phyloP scores from a whole-genome alignment of 2,797 vertebrate genomes.

The Muscicapa comitata region DNA sequence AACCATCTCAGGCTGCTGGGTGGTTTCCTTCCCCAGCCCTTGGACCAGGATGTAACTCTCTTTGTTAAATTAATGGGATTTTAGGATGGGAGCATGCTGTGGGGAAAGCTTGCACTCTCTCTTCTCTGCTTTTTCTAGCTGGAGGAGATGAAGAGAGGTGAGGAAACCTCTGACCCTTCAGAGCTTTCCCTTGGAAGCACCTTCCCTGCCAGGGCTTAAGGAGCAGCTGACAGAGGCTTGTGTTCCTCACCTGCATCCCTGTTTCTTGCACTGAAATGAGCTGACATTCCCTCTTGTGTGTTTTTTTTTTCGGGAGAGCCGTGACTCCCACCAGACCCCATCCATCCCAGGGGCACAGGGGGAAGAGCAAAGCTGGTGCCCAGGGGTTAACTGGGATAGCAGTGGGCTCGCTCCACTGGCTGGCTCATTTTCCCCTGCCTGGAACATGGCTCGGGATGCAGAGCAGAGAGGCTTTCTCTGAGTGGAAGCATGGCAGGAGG shows the following conservation, averaged over 20 bases:
- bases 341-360: not conserved
- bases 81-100: not conserved
- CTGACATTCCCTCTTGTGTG: accelerated
- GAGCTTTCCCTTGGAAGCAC: not conserved
- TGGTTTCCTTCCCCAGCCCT: not conserved
- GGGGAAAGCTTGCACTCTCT: not conserved
- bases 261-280: accelerated
- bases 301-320: accelerated
- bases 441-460: not conserved
- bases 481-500: not conserved
- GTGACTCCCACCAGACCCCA: accelerated
- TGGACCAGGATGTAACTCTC: accelerated
- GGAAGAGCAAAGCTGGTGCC: not conserved
- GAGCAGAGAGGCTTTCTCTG: not conserved
- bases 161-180: not conserved
- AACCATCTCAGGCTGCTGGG: not conserved
- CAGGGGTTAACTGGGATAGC: accelerated
- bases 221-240: not conserved
- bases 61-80: not conserved
- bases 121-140: not conserved
- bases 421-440: not conserved
- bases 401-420: accelerated
- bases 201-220: not conserved
- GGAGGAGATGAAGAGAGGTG: not conserved
- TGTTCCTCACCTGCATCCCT: not conserved